Base-by-base conservation (phyloP, 2,797 vertebrate genomes). In the Sternotherus odoratus region DNA sequence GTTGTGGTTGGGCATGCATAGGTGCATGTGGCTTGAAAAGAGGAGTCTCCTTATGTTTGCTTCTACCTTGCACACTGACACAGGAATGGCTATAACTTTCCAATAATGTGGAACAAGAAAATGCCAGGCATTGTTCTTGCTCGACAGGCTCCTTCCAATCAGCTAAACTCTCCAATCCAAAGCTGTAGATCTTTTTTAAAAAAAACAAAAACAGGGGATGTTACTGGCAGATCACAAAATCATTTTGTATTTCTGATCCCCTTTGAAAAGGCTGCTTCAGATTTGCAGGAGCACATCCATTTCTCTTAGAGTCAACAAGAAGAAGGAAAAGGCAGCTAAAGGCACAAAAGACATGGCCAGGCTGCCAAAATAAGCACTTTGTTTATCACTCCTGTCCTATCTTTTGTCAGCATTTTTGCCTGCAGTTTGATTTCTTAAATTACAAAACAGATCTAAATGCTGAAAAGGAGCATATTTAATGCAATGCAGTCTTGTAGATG, bases 391-490 rank as follows among this genome's bases (percentile, higher is more conserved):
- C 69, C 91, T 94, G 86, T 88, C 2, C 15, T 91, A 85, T 50
- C 2, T 95, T 96, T 93, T 96, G 95, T 97, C 95, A 97, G 94
- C 94, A 72, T 91, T 94, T 48, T 96, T 94, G 84, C 92, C 88
- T 92, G 80, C 88, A 82, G 90, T 96, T 94, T 97, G 94, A 94
- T 96, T 97, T 91, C 95, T 95, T 90, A 92, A 96, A 97, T 95
- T 97, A 96, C 91, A 95, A 95, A 96, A 92, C 95, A 95, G 92
- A 80, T 13, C 93, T 94, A 87, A 97, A 90, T 0, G 81, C 79
- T 96, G 93, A 95, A 95, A 90, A 69, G 90, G 79, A 96, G 93
- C 66, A 51, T 66, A 87, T 84, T 93, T 96, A 97, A 96, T 97
- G 90, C 49, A 93, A 51, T 77, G 87, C 90, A 92, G 92, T 83